phyloP scores from a whole-genome alignment of 2,113 vertebrate species.

The Anguilla japonica region DNA sequence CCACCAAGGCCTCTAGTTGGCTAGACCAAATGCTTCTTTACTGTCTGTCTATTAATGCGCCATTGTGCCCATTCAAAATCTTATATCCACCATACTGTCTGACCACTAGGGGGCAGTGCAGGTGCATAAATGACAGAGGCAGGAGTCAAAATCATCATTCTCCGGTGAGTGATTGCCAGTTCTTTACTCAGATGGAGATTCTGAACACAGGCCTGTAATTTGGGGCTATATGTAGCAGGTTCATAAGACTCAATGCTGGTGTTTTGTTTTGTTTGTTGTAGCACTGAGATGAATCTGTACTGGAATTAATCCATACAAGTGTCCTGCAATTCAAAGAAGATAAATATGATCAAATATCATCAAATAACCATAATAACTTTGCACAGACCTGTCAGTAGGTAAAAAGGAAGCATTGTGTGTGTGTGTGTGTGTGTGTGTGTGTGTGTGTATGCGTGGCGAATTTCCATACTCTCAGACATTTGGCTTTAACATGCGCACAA shows the following conservation, averaged over 20 bases:
- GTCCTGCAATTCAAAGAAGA: background rate
- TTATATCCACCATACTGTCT: background rate
- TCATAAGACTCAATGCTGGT: too few species aligned
- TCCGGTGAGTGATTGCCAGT: too few species aligned
- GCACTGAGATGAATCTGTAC: background rate
- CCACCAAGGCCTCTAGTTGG: too few species aligned
- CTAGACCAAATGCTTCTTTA: background rate
- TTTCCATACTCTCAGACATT: background rate
- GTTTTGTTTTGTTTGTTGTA: too few species aligned
- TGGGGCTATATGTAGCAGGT: too few species aligned
- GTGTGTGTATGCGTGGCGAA: too few species aligned
- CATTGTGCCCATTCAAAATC: background rate
- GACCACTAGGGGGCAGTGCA: background rate
- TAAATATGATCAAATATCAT: background rate
- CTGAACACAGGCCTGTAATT: too few species aligned
- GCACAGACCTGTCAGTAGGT: background rate
- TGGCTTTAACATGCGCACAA: background rate
- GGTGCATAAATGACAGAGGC: background rate
- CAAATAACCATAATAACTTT: background rate
- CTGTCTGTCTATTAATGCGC: background rate
- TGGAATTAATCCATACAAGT: background rate
- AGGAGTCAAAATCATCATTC: background rate
- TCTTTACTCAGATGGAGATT: too few species aligned
- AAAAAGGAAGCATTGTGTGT: background rate
- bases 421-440: background rate